phyloP scores from a whole-genome alignment of 2,797 vertebrate species.

The Zenarchopterus dispar region DNA sequence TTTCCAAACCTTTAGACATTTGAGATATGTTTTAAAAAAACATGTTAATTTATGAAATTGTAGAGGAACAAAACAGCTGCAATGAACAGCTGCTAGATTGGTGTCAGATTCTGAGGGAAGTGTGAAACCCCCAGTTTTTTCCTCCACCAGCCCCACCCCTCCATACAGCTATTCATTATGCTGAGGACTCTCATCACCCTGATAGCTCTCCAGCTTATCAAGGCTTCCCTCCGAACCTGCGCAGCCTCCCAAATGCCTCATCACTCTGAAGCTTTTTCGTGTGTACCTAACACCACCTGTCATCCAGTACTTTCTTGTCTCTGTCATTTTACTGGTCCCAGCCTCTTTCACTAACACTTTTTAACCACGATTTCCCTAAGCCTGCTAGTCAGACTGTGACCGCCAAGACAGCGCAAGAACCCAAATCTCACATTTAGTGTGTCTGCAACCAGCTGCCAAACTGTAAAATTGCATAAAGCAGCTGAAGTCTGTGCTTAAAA shows the following conservation, averaged over 20 bases:
- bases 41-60: constrained; percentile 32
- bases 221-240: constrained; percentile 40
- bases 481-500: constrained; percentile 17
- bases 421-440: constrained; percentile 37
- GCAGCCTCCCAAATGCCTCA: constrained; percentile 54
- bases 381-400: constrained; percentile 27
- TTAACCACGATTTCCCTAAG: constrained; percentile 55
- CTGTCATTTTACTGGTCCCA: constrained; percentile 49
- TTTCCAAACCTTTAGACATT: constrained; percentile 16
- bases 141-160: constrained; percentile 27
- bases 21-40: constrained; percentile 25
- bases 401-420: constrained; percentile 19
- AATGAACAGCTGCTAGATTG: constrained; percentile 55
- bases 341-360: constrained; percentile 56
- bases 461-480: constrained; percentile 14
- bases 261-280: constrained; percentile 62
- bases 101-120: constrained; percentile 45
- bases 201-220: constrained; percentile 61
- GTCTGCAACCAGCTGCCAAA: constrained; percentile 21
- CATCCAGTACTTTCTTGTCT: constrained; percentile 48
- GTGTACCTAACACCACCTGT: constrained; percentile 67
- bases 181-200: constrained; percentile 50
- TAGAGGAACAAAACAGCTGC: constrained; percentile 54
- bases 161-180: constrained; percentile 49
- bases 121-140: constrained; percentile 46